phyloP scores from a whole-genome alignment of 2,888 invertebrate genomes.

The Agrenia bidenticulata region DNA sequence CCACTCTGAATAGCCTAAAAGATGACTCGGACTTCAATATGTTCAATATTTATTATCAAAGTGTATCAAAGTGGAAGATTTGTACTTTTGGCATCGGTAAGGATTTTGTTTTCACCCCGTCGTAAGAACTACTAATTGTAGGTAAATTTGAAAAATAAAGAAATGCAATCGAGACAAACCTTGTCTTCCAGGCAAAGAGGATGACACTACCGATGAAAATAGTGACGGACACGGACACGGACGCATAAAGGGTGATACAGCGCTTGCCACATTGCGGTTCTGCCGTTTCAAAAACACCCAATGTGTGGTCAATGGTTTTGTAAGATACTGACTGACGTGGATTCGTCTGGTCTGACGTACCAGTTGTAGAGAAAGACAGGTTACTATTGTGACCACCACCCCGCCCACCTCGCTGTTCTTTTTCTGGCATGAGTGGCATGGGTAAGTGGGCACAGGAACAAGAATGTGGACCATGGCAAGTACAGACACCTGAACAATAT shows the following conservation, averaged over 20 bases:
- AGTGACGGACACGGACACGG: constrained; percentile 10
- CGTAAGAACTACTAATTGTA: too few species aligned
- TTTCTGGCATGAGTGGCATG: constrained; percentile 3
- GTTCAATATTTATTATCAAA: too few species aligned
- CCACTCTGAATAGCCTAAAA: too few species aligned
- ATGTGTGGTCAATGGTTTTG: neutral
- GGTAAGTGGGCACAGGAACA: constrained; percentile 58
- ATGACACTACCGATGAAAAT: constrained; percentile 22
- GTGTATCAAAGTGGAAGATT: too few species aligned
- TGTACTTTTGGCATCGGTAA: too few species aligned
- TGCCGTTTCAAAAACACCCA: constrained; percentile 8
- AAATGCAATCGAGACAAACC: too few species aligned
- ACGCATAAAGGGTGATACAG: constrained; percentile 28
- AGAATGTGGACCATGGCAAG: constrained; percentile 58
- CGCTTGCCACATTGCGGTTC: constrained; percentile 28
- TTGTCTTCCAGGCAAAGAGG: constrained; percentile 29
- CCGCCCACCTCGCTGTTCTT: constrained; percentile 8
- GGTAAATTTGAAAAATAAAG: too few species aligned
- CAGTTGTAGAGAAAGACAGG: neutral
- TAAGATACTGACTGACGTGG: neutral
- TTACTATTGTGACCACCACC: neutral
- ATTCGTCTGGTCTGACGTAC: neutral
- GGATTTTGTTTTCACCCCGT: too few species aligned
- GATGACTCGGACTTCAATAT: too few species aligned
- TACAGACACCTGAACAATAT: constrained; percentile 60